These are phyloP conservation scores for Balaenoptera acutorostrata DNA, from an alignment of 2,113 vertebrate genomes.

Conservation along the genomic window DNA sequence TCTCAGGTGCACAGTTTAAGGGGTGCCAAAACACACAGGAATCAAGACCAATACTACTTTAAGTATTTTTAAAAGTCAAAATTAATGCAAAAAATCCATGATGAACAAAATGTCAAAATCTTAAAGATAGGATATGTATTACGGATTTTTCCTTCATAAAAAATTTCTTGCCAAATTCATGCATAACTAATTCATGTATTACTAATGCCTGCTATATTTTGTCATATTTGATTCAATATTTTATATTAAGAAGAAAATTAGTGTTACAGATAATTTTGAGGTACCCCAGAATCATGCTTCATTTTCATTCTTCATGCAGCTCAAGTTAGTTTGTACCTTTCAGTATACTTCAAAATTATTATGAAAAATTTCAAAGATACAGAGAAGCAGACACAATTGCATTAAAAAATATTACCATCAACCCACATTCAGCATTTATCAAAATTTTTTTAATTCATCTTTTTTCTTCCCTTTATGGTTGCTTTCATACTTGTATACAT, in stretches of 20 bases:
- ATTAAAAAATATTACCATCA: too few relatives aligned
- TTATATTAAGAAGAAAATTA: background rate
- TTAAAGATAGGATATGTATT: background rate
- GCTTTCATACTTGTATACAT: background rate
- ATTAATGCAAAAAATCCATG: background rate
- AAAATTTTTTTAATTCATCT: background rate
- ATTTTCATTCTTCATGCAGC: background rate
- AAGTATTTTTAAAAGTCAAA: background rate
- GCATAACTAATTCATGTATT: background rate
- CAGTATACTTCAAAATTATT: too few relatives aligned
- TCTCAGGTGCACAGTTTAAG: too few relatives aligned
- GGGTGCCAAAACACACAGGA: too few relatives aligned
- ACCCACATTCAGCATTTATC: too few relatives aligned
- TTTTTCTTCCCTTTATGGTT: background rate
- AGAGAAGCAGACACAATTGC: too few relatives aligned
- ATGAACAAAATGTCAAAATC: background rate
- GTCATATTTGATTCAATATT: background rate
- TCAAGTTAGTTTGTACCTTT: background rate
- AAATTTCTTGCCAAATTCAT: background rate
- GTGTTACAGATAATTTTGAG: background rate
- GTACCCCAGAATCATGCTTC: background rate
- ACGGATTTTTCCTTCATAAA: background rate
- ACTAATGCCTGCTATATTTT: background rate
- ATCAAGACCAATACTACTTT: too few relatives aligned
- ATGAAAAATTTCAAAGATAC: too few relatives aligned